Evolutionary conservation across 2,113 vertebrate species (phyloP).

Genomic region (Cepphus grylle): DNA sequence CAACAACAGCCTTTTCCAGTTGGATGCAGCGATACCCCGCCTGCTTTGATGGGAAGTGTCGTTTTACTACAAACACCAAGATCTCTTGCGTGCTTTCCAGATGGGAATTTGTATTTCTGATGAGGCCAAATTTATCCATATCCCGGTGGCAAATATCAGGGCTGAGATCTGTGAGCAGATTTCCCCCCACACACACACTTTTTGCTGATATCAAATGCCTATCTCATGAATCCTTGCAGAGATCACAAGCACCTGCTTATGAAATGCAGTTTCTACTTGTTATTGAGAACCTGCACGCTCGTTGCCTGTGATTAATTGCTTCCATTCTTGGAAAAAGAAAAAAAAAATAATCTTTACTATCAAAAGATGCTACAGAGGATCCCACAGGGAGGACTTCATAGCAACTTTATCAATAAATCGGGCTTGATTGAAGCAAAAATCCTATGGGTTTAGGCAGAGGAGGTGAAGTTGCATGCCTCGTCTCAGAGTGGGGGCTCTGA

Average conservation of each 20-base stretch:
- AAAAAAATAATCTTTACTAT: not conserved
- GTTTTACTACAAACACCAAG: not conserved
- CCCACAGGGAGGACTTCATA: not conserved
- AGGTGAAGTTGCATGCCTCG: not conserved
- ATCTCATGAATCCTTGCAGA: slow-evolving; percentile 4
- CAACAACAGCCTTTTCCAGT: not conserved
- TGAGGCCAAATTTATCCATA: not conserved
- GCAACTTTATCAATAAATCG: not conserved
- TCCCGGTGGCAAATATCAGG: not conserved
- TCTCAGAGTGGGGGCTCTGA: not conserved
- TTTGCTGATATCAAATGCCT: not conserved
- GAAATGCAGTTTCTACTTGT: not conserved
- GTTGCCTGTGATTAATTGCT: not conserved
- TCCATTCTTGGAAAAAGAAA: not conserved
- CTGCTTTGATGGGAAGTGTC: not conserved
- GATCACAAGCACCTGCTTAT: not conserved
- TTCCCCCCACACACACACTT: not conserved
- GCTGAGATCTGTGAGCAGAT: not conserved
- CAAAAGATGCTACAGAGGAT: not conserved
- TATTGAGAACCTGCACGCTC: not conserved
- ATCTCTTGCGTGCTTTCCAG: not conserved
- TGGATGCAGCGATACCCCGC: not conserved
- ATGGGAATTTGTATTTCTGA: not conserved
- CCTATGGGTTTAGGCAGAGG: not conserved
- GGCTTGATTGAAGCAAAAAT: not conserved